Evolutionary conservation across 2,888 invertebrate species (phyloP), one percentile per base, ranked within the genome.

Genomic region (Polydesmus complanatus): DNA sequence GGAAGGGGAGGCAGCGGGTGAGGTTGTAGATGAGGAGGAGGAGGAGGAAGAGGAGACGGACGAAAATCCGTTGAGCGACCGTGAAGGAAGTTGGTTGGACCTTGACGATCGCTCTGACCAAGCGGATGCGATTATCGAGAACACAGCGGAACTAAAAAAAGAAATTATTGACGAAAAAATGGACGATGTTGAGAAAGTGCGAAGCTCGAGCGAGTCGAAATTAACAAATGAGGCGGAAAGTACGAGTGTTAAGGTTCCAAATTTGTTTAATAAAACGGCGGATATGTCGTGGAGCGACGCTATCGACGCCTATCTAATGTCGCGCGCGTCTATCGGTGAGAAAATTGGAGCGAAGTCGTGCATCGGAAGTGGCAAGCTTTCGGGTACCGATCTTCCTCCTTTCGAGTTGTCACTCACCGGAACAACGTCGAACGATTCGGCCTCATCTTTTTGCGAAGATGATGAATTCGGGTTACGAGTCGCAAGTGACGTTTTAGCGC

Each of bases 261-360:
- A 18, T 14, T 8, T 52, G 19, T 52, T 52, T 52, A 37, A 37
- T 37, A 8, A 5, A 37, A 37, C 37, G 5, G 8, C 5, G 37
- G 37, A 8, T 5, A 22, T 54, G 1, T 57, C 57, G 8, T 61
- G 61, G 61, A 58, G 56, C 26, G 58, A 61, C 47, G 61, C 61
- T 3, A 61, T 61, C 22, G 61, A 61, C 47, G 61, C 55, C 19
- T 61, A 61, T 26, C 49, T 61, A n/a, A 58, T 53, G 55, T 53
- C 58, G 11, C 58, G 48, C 21, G 61, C 56, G 5, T 37, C 37
- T 5, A 37, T 14, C 8, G 14, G 37, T 37, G 37, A 37, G 14
- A n/a, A n/a, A n/a, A n/a, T 47, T n/a, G 11, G 48, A 47, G 11
- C 2, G 57, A 25, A 57, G 57, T 57, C 57, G 23, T 57, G 57